Evolutionary conservation across 2,113 vertebrate species (phyloP).

Genomic region (Anthoscopus minutus): DNA sequence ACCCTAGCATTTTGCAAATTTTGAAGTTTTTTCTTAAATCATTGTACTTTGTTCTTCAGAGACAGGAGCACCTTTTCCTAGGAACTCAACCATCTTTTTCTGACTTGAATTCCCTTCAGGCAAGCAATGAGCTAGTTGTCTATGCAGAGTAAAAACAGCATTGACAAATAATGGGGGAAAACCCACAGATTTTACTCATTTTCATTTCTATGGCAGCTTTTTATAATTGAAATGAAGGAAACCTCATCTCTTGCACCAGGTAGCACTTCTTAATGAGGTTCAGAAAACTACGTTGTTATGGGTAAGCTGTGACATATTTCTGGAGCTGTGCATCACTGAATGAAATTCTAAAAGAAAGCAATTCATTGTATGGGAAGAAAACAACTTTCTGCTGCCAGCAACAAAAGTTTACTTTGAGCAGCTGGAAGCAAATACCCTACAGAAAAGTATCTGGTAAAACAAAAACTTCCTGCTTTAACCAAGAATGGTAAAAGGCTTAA

Average conservation of each 20-base stretch:
- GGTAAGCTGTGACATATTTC: not conserved
- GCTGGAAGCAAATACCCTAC: slow-evolving; percentile 6
- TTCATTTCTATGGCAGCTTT: slow-evolving; percentile 34
- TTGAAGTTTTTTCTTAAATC: not conserved
- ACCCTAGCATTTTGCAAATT: not conserved
- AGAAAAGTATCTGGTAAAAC: slow-evolving; percentile 27
- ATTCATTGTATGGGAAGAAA: slow-evolving; percentile 46
- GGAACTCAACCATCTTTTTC: slow-evolving; percentile 35
- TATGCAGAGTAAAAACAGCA: slow-evolving; percentile 29
- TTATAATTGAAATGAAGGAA: slow-evolving; percentile 21
- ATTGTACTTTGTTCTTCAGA: slow-evolving; percentile 45
- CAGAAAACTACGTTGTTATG: not conserved
- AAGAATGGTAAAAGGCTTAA: not conserved
- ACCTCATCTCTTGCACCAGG: not conserved
- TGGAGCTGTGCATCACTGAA: not conserved
- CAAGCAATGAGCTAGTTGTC: slow-evolving; percentile 30
- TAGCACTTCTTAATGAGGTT: slow-evolving; percentile 9
- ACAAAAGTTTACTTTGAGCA: slow-evolving; percentile 32
- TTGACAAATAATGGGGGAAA: slow-evolving; percentile 23
- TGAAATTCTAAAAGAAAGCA: slow-evolving; percentile 40
- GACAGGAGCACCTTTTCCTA: slow-evolving; percentile 43
- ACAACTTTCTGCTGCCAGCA: slow-evolving; percentile 4
- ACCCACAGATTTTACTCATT: slow-evolving; percentile 29
- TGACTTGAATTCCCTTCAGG: slow-evolving; percentile 47
- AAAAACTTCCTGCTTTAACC: slow-evolving; percentile 25